These are phyloP conservation scores for Anticlea derivata DNA, from an alignment of 2,888 invertebrate species.

Conservation along the genomic window DNA sequence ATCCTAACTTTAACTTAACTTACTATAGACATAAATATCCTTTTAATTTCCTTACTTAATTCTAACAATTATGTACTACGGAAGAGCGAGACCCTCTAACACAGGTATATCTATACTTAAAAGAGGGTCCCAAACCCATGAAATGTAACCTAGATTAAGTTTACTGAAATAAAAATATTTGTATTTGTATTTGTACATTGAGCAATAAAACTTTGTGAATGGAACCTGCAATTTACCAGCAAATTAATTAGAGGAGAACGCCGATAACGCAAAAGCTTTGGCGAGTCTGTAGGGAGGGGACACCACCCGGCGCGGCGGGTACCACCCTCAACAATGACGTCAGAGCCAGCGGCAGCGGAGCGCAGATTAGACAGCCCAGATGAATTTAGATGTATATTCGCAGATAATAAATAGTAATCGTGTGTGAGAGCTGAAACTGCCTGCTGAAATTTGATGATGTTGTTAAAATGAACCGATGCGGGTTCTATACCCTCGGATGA, in stretches of 20 bases:
- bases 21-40: no score
- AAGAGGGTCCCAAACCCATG: no score
- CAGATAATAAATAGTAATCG: constrained; percentile 28
- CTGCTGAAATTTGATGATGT: constrained; percentile 20
- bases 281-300: constrained; percentile 35
- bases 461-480: not conserved
- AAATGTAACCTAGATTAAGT: no score
- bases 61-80: no score
- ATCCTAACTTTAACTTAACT: no score
- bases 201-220: constrained; percentile 38
- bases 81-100: no score
- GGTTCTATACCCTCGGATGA: constrained; percentile 1
- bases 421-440: constrained; percentile 20
- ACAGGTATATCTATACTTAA: no score
- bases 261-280: constrained; percentile 42
- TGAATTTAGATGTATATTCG: constrained; percentile 38
- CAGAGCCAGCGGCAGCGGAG: constrained; percentile 41
- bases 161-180: no score
- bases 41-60: no score
- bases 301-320: not conserved
- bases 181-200: no score
- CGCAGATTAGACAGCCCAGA: constrained; percentile 41
- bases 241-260: constrained; percentile 46
- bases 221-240: constrained; percentile 40
- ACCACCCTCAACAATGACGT: constrained; percentile 48